These are phyloP conservation scores for Watsonalla binaria DNA, from an alignment of 2,888 invertebrate genomes.

Conservation along the genomic window DNA sequence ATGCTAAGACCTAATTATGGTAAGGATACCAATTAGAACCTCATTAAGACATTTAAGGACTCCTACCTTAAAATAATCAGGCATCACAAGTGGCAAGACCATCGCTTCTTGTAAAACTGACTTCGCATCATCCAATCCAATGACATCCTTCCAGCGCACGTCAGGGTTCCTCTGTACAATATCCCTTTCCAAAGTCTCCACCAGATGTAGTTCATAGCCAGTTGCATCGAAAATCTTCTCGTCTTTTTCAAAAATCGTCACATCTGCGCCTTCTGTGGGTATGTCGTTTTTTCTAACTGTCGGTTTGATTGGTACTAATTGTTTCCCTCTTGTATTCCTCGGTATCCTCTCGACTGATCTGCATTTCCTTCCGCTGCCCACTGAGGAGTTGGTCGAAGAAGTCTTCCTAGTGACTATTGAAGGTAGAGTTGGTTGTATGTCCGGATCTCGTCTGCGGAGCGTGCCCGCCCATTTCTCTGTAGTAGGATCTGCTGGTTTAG, in stretches of 20 bases:
- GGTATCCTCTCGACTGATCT: constrained; percentile 68
- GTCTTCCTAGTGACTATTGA: constrained; percentile 74
- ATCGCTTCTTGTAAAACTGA: constrained; percentile 91
- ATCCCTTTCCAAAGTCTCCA: constrained; percentile 90
- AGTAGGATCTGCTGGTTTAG: constrained; percentile 59
- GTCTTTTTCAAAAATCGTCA: constrained; percentile 56
- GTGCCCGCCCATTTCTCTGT: constrained; percentile 85
- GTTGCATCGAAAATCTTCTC: constrained; percentile 81
- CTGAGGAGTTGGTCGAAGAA: constrained; percentile 72
- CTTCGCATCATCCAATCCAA: constrained; percentile 86
- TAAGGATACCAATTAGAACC: too few relatives aligned
- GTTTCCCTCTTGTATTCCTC: constrained; percentile 35
- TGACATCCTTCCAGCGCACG: constrained; percentile 89
- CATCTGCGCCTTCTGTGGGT: constrained; percentile 54
- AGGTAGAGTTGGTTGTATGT: constrained; percentile 81
- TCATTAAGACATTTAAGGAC: too few relatives aligned
- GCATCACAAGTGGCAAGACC: constrained; percentile 91
- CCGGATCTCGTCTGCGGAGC: constrained; percentile 81
- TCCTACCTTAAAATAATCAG: constrained; percentile 89
- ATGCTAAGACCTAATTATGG: neutral
- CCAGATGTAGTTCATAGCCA: constrained; percentile 86
- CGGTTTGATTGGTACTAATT: constrained; percentile 59
- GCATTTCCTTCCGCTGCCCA: constrained; percentile 58
- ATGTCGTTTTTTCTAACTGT: constrained; percentile 49
- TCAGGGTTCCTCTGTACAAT: constrained; percentile 89